Percentiles rank a stretch among this genome's conserved stretches.
These are phyloP conservation scores for Cathartes aura DNA, from an alignment of 2,113 vertebrate species.

Conservation along the genomic window DNA sequence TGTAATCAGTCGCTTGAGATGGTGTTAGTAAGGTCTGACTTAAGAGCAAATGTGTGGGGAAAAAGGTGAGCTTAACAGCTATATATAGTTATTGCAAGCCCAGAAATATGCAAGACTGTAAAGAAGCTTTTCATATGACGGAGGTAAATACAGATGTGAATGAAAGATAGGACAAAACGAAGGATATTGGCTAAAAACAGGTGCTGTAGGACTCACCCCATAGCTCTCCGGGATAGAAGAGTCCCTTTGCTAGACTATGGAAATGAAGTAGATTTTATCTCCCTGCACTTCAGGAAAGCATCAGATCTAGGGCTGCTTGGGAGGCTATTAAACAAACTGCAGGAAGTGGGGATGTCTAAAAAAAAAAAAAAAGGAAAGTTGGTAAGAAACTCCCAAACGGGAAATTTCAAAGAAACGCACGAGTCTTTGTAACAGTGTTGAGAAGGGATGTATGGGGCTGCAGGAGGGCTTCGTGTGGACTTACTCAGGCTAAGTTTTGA, in stretches of 20 bases:
- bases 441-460: not conserved
- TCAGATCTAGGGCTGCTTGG: not conserved
- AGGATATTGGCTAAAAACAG: not conserved
- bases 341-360: not conserved
- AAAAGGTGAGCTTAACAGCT: not conserved
- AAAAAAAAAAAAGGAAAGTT: not conserved
- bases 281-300: not conserved
- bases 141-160: not conserved
- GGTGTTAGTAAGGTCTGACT: not conserved
- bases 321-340: not conserved
- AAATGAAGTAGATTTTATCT: not conserved
- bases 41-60: fast-evolving
- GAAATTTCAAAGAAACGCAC: not conserved
- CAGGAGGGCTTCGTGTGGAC: not conserved
- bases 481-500: not conserved
- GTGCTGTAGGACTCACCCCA: not conserved
- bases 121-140: not conserved
- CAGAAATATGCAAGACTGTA: not conserved
- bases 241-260: not conserved
- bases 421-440: fast-evolving
- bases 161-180: not conserved
- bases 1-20: not conserved
- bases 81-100: not conserved
- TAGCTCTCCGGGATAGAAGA: not conserved
- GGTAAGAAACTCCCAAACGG: not conserved